A percentile compares a stretch with the other conserved stretches of the same genome.
phyloP scores from a whole-genome alignment of 2,888 invertebrate genomes.

The Cylindroiulus punctatus region DNA sequence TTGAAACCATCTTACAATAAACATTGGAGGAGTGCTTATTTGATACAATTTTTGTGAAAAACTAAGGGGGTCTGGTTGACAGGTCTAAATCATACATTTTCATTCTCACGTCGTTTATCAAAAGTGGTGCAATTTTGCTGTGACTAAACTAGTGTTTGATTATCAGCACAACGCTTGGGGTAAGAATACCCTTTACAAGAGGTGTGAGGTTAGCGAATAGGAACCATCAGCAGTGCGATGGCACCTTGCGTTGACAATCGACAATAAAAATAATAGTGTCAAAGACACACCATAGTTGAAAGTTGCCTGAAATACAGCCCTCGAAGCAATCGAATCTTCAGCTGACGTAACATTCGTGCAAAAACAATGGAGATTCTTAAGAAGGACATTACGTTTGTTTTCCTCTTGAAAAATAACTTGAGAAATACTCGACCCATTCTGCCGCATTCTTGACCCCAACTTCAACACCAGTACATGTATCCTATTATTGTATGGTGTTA shows the following conservation, averaged over 20 bases:
- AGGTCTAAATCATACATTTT: too few species aligned
- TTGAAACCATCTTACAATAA: too few species aligned
- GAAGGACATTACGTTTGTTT: conserved; percentile 31
- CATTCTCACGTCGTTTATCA: too few species aligned
- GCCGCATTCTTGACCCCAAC: conserved; percentile 30
- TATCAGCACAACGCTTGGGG: background rate
- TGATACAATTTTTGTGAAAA: too few species aligned
- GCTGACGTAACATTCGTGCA: background rate
- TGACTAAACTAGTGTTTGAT: background rate
- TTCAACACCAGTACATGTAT: background rate
- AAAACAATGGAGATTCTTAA: conserved; percentile 3
- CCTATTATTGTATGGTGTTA: background rate
- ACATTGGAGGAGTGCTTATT: too few species aligned
- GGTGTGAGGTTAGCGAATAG: background rate
- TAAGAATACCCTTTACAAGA: background rate
- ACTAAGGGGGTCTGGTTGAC: too few species aligned
- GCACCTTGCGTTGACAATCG: conserved; percentile 11
- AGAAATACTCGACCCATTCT: conserved; percentile 42
- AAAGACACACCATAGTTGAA: conserved; percentile 3
- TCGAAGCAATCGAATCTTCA: background rate
- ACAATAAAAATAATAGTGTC: conserved; percentile 43
- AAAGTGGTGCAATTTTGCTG: too few species aligned
- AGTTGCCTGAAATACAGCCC: background rate
- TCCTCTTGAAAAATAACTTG: background rate
- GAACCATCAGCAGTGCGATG: background rate